Percentiles rank a stretch among this genome's conserved stretches.
These are phyloP conservation scores for Anguilla japonica DNA, from an alignment of 2,113 vertebrate species.

Conservation along the genomic window DNA sequence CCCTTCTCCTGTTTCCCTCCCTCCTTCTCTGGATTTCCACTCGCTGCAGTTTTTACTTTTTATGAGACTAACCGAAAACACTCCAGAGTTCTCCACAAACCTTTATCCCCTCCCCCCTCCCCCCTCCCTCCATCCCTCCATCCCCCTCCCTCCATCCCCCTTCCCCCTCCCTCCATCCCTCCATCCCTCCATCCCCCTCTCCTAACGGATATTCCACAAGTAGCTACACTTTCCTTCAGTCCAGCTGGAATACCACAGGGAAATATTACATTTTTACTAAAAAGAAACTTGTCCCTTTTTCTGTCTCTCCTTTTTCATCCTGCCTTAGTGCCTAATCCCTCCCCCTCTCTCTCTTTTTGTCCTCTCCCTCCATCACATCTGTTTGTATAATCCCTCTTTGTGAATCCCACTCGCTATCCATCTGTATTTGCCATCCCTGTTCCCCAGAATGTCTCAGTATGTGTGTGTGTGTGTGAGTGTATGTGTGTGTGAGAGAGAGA, in stretches of 20 bases:
- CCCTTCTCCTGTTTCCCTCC: constrained; percentile 31
- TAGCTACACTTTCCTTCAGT: constrained; percentile 27
- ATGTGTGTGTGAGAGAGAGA: background rate
- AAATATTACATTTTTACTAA: background rate
- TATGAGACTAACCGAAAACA: constrained; percentile 3
- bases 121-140: background rate
- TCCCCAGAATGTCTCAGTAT: background rate
- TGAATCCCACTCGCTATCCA: background rate
- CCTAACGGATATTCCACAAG: constrained; percentile 7
- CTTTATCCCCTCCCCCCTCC: background rate
- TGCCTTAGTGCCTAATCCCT: background rate
- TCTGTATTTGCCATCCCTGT: background rate
- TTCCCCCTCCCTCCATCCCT: background rate
- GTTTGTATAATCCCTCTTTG: background rate
- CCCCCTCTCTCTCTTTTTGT: background rate
- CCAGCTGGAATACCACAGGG: background rate
- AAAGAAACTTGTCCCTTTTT: background rate
- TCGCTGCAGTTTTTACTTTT: background rate
- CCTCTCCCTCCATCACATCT: background rate
- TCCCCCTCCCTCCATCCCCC: background rate
- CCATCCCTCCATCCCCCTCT: background rate
- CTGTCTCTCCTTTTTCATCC: constrained; percentile 30
- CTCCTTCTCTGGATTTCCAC: background rate
- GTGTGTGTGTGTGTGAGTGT: background rate
- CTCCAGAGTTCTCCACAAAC: background rate